Conservation (phyloP, 2,888 invertebrate genomes). For the Rhingia campestris region DNA sequence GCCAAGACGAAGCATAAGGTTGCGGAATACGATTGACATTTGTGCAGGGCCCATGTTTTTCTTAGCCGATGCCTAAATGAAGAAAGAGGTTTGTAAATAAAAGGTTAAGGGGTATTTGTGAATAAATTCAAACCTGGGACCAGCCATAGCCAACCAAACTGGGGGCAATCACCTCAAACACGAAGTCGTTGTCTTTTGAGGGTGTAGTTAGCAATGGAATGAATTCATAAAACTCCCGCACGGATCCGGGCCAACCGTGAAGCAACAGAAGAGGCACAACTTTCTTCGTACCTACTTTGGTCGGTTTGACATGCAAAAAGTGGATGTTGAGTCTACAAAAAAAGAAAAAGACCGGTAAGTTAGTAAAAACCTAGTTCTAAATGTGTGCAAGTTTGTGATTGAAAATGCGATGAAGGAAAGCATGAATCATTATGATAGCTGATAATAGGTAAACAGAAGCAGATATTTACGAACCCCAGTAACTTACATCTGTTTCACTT, state of each 20-base stretch:
- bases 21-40: constrained; percentile 85
- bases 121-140: constrained; percentile 84
- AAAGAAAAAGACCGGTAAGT: background rate
- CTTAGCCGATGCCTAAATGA: constrained; percentile 77
- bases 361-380: too few species aligned
- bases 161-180: constrained; percentile 88
- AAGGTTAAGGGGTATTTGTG: background rate
- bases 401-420: background rate
- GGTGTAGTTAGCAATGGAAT: constrained; percentile 86
- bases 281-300: constrained; percentile 83
- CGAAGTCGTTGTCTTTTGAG: constrained; percentile 84
- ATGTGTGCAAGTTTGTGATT: background rate
- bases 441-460: too few species aligned
- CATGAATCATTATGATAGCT: too few species aligned
- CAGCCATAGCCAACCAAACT: constrained; percentile 89
- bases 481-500: too few species aligned
- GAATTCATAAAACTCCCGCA: constrained; percentile 90
- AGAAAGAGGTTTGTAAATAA: background rate
- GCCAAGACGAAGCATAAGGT: constrained; percentile 88
- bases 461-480: too few species aligned
- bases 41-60: constrained; percentile 82
- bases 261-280: constrained; percentile 88
- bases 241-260: constrained; percentile 94
- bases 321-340: constrained; percentile 85
- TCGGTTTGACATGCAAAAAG: constrained; percentile 86